Percentiles rank a stretch among this genome's conserved stretches.
phyloP scores from a whole-genome alignment of 1,140 invertebrate genomes.

The Palaemon carinicauda region DNA sequence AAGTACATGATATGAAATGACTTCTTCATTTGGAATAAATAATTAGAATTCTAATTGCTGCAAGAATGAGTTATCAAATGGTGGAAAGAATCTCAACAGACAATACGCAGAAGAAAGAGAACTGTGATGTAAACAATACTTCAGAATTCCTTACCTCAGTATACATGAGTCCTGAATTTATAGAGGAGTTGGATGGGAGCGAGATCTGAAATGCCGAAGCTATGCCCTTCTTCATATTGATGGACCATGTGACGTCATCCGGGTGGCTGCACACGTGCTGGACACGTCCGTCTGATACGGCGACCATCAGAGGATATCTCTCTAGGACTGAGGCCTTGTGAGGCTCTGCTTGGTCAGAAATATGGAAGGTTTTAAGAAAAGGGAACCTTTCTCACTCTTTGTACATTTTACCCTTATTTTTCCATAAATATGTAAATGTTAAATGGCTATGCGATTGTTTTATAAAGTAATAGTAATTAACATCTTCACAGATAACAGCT shows the following conservation, averaged over 20 bases:
- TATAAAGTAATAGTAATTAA: too few relatives aligned
- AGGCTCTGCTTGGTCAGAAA: not conserved
- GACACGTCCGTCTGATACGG: slow-evolving; percentile 38
- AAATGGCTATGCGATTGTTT: too few relatives aligned
- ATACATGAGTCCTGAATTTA: slow-evolving; percentile 26
- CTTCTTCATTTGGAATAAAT: not conserved
- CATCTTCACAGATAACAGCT: too few relatives aligned
- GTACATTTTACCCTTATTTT: too few relatives aligned
- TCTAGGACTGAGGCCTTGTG: slow-evolving; percentile 10
- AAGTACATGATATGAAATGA: not conserved
- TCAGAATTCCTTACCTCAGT: slow-evolving; percentile 25
- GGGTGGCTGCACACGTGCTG: slow-evolving; percentile 48
- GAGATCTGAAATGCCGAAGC: slow-evolving; percentile 49
- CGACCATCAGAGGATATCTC: slow-evolving; percentile 46
- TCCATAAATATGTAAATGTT: too few relatives aligned
- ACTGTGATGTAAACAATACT: not conserved
- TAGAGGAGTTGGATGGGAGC: slow-evolving; percentile 31
- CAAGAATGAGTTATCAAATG: not conserved
- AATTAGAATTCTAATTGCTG: not conserved
- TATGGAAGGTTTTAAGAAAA: too few relatives aligned
- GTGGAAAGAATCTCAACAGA: not conserved
- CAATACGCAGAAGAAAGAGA: not conserved
- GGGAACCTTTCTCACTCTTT: too few relatives aligned
- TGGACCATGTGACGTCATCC: slow-evolving; percentile 40
- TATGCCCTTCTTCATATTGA: slow-evolving; percentile 57